Percentiles rank a stretch among this genome's conserved stretches.
Conservation (phyloP, 2,113 vertebrate species). For the Antechinus stuartii region DNA sequence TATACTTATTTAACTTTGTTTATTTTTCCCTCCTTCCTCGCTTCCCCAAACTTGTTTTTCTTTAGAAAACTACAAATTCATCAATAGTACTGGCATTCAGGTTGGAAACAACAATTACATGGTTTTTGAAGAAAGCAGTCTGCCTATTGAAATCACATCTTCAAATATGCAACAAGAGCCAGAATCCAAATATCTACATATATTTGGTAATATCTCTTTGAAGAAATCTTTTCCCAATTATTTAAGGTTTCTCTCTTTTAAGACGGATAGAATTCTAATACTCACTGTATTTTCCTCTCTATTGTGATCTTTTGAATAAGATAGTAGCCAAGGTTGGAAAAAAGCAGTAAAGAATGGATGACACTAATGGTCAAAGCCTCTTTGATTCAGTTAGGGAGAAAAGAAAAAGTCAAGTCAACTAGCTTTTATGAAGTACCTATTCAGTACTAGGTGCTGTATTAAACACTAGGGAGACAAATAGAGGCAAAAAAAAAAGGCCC, state of each 20-base stretch:
- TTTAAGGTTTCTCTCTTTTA: conserved; percentile 12
- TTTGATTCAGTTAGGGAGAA: not conserved
- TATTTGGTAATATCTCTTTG: conserved; percentile 83
- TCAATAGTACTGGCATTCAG: conserved; percentile 82
- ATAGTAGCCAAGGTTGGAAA: not conserved
- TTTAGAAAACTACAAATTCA: conserved; percentile 79
- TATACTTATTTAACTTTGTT: conserved; percentile 12
- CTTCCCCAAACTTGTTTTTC: not conserved
- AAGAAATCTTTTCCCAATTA: not conserved
- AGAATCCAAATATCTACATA: conserved; percentile 36
- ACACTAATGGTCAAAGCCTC: not conserved
- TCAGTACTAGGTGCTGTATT: not conserved
- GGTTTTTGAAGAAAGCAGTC: conserved; percentile 72
- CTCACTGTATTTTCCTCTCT: conserved; percentile 27
- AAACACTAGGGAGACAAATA: not conserved
- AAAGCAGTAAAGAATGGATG: not conserved
- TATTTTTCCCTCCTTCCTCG: conserved; percentile 53
- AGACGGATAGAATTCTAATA: conserved; percentile 37
- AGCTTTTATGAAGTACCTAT: not conserved
- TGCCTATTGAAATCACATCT: not conserved
- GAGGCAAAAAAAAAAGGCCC: not conserved
- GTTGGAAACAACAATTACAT: conserved; percentile 84
- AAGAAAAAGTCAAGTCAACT: not conserved
- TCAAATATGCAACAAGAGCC: not conserved
- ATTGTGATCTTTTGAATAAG: not conserved